Evolutionary conservation across 2,797 vertebrate genomes (phyloP), one percentile per base, ranked within the genome.

Genomic region (Coilia nasus): DNA sequence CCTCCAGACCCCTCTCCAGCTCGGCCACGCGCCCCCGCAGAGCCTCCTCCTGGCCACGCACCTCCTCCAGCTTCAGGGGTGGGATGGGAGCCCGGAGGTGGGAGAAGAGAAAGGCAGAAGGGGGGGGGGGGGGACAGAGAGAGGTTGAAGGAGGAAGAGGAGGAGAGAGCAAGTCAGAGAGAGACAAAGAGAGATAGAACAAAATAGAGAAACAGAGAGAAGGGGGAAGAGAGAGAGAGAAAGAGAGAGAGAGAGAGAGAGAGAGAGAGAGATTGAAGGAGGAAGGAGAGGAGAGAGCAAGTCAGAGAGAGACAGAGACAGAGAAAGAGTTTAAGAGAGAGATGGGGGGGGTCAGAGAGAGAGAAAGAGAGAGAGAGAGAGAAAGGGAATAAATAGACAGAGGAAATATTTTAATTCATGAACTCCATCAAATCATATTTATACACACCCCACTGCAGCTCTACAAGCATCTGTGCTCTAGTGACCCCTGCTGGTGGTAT

Each of bases 1-100:
- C 92, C 82, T 95, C 91, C 83, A 98, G 93, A 86, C 95, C 97
- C 89, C 95, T 94, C 88, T 99, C 95, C 91, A 99, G 90, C 91
- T 94, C 94, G 82, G 89, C 92, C 87, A 94, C 92, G 0, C 93
- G 94, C 83, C 95, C 95, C 88, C 97, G 95, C 84, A 96, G 90
- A 19, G 95, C 93, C 81, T 90, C 83, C 54, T 95, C 86, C 81
- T 94, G 95, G 71, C 92, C 94, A 89, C 96, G 94, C 4, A 97
- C 94, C 86, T 94, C 88, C 85, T 93, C 91, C 91, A 95, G 89
- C 95, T 96, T 85, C 56, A n/a, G 83, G n/a, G 71, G 28, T 46
- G 46, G 46, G 46, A 47, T 3, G 46, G 46, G 46, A 47, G 10
- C 3, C 4, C 4, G 46, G 10, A 47, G 46, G 46, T 3, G 46